Evolutionary conservation across 2,113 vertebrate species (phyloP).

Genomic region (Emydocephalus ijimae): DNA sequence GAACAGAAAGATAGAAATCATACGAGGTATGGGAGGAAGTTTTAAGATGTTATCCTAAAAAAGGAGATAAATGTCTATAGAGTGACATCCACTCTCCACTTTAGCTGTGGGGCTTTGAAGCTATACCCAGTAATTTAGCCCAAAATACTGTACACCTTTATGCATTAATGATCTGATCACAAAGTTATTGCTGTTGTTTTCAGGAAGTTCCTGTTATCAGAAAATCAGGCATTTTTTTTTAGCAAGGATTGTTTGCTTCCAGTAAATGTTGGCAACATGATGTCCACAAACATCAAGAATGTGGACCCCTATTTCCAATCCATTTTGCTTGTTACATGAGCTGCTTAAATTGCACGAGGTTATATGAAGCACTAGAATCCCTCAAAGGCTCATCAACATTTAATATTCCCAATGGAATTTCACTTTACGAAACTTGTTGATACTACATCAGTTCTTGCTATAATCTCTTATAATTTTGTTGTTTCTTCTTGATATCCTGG

Average conservation of each 20-base stretch:
- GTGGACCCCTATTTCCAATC: neutral
- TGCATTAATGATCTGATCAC: neutral
- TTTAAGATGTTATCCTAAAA: neutral
- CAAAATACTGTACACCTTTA: neutral
- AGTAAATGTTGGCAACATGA: neutral
- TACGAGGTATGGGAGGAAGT: neutral
- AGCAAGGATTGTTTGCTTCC: neutral
- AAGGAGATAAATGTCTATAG: neutral
- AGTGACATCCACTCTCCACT: neutral
- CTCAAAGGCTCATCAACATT: neutral
- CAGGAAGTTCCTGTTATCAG: neutral
- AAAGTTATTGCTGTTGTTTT: neutral
- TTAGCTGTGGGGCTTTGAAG: neutral
- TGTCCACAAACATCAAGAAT: neutral
- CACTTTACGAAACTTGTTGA: neutral
- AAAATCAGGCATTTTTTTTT: neutral
- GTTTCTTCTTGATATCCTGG: neutral
- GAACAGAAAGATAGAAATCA: neutral
- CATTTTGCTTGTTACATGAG: neutral
- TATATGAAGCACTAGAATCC: neutral
- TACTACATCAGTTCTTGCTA: neutral
- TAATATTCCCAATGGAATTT: neutral
- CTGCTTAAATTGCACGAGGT: neutral
- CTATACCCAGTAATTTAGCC: neutral
- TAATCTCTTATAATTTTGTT: neutral